These are phyloP conservation scores for Distichodus sexfasciatus DNA, from an alignment of 2,797 vertebrate genomes.

Conservation along the genomic window DNA sequence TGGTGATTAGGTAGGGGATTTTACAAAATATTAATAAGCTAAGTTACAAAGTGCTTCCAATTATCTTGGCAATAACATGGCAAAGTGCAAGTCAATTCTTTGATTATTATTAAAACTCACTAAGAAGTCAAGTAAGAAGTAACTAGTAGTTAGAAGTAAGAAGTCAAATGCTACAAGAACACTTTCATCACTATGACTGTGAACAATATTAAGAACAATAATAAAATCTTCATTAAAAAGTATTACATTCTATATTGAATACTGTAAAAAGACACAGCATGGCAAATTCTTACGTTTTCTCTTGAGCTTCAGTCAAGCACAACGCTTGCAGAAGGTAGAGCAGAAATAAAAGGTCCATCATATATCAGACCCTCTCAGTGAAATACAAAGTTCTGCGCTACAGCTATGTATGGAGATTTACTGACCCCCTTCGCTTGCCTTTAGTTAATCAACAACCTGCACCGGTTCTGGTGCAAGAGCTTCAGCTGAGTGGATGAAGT, in stretches of 20 bases:
- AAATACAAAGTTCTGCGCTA: not conserved
- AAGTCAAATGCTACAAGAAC: too few relatives aligned
- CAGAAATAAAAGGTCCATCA: conserved; percentile 41
- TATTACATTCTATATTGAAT: not conserved
- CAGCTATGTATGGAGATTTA: not conserved
- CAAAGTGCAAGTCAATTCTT: too few relatives aligned
- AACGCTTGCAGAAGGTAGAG: conserved; percentile 31
- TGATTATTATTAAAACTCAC: too few relatives aligned
- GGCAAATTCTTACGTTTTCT: conserved; percentile 48
- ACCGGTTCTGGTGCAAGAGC: conserved; percentile 2
- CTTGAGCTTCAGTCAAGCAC: conserved; percentile 26
- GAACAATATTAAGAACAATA: not conserved
- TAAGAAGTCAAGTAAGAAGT: too few relatives aligned
- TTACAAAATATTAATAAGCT: too few relatives aligned
- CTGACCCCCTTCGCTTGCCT: conserved; percentile 16
- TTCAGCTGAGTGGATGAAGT: not conserved
- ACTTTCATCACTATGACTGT: too few relatives aligned
- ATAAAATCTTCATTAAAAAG: not conserved
- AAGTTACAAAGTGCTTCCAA: too few relatives aligned
- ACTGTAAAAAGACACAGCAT: not conserved
- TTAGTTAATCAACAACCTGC: conserved; percentile 38
- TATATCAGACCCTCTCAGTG: not conserved
- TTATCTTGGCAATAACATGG: too few relatives aligned
- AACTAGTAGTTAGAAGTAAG: too few relatives aligned
- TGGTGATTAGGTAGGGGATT: too few relatives aligned